phyloP scores from a whole-genome alignment of 2,888 invertebrate genomes.

The Thera britannica region DNA sequence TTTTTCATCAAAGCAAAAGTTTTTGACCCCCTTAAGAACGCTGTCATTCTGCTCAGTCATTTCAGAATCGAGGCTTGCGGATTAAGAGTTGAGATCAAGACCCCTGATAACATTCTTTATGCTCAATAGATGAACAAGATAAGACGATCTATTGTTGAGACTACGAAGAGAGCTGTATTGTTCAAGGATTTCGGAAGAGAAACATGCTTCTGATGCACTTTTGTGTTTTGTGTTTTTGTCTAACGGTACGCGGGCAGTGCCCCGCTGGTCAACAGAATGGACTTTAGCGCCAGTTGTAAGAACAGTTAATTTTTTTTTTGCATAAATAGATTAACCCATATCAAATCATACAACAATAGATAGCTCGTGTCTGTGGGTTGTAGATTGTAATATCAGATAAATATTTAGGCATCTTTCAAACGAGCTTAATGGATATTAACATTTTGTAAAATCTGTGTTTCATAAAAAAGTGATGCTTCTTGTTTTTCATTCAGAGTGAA shows the following conservation, averaged over 20 bases:
- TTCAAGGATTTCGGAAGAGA: constrained; percentile 18
- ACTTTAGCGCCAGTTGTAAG: constrained; percentile 23
- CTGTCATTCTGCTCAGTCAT: neutral
- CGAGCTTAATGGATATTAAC: too few relatives aligned
- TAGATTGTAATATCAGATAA: constrained; percentile 15
- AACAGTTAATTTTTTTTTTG: constrained; percentile 13
- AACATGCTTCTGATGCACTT: constrained; percentile 42
- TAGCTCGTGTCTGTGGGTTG: neutral
- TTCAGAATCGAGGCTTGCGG: constrained; percentile 47
- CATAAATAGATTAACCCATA: constrained; percentile 15
- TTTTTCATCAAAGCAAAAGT: neutral
- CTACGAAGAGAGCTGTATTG: constrained; percentile 10
- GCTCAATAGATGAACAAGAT: constrained; percentile 62
- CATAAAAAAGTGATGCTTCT: too few relatives aligned
- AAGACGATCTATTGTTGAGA: constrained; percentile 62
- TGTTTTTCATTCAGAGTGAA: too few relatives aligned
- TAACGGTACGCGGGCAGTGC: constrained; percentile 54
- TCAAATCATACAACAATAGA: constrained; percentile 2
- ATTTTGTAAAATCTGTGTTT: too few relatives aligned
- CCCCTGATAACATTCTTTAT: constrained; percentile 68
- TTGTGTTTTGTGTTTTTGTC: constrained; percentile 55
- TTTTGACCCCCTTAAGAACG: neutral
- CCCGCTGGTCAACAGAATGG: constrained; percentile 40
- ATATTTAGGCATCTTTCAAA: too few relatives aligned
- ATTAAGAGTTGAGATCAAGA: constrained; percentile 50